These are phyloP conservation scores for Barbus barbus DNA, from an alignment of 2,113 vertebrate species.

Conservation along the genomic window DNA sequence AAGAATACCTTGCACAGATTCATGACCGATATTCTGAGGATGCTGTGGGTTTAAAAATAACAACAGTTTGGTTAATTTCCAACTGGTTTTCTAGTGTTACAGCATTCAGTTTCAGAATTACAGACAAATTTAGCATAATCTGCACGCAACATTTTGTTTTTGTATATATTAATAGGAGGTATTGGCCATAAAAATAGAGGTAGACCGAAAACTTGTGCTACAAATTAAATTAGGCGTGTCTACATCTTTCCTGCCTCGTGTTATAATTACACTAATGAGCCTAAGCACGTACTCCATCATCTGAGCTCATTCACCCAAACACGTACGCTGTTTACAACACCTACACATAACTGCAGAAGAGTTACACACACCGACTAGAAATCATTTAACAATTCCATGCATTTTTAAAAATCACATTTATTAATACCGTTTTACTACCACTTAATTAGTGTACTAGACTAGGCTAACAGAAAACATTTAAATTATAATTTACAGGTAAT, in stretches of 20 bases:
- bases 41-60: background rate
- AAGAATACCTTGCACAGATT: background rate
- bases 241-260: no score
- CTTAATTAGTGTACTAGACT: background rate
- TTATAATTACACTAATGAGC: background rate
- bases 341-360: background rate
- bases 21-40: background rate
- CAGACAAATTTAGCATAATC: background rate
- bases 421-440: background rate
- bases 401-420: background rate
- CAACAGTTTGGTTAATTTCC: background rate
- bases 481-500: background rate
- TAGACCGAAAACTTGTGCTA: background rate
- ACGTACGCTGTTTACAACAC: background rate
- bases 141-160: background rate
- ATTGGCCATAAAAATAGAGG: background rate
- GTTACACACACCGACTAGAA: no score
- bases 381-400: background rate
- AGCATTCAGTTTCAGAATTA: background rate
- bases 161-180: background rate
- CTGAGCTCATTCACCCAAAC: background rate
- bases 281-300: background rate
- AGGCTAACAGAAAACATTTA: background rate
- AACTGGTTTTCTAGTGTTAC: background rate
- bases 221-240: background rate